These are phyloP conservation scores for Catocala nupta DNA, from an alignment of 2,888 invertebrate genomes.

Conservation along the genomic window DNA sequence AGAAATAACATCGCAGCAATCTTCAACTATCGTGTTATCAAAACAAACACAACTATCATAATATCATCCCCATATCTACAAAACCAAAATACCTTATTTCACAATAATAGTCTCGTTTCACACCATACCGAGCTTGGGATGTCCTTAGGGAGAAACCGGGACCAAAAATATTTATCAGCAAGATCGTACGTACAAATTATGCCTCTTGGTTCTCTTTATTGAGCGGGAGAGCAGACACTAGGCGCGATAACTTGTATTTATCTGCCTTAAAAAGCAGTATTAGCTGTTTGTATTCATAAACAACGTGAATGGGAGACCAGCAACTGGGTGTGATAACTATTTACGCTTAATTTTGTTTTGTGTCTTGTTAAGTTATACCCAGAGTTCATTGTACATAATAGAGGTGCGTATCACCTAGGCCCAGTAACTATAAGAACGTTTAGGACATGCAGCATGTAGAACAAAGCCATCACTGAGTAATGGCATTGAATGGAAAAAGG, in stretches of 20 bases:
- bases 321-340: background rate
- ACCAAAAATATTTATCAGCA: slow-evolving; percentile 4
- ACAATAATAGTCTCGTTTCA: background rate
- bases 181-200: background rate
- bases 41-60: background rate
- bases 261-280: background rate
- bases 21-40: background rate
- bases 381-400: too few species aligned
- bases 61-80: background rate
- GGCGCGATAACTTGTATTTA: background rate
- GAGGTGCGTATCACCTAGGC: too few species aligned
- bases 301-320: background rate
- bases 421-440: too few species aligned
- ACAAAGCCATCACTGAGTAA: too few species aligned
- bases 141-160: slow-evolving; percentile 2
- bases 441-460: too few species aligned
- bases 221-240: background rate
- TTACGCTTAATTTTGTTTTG: slow-evolving; percentile 4
- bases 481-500: too few species aligned
- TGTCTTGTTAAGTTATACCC: background rate
- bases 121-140: background rate
- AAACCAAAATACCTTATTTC: background rate
- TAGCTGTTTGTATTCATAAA: background rate
- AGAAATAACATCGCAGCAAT: background rate
- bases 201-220: background rate